Percentiles rank a stretch among this genome's conserved stretches.
phyloP scores from a whole-genome alignment of 2,113 vertebrate genomes.

The Alosa alosa region DNA sequence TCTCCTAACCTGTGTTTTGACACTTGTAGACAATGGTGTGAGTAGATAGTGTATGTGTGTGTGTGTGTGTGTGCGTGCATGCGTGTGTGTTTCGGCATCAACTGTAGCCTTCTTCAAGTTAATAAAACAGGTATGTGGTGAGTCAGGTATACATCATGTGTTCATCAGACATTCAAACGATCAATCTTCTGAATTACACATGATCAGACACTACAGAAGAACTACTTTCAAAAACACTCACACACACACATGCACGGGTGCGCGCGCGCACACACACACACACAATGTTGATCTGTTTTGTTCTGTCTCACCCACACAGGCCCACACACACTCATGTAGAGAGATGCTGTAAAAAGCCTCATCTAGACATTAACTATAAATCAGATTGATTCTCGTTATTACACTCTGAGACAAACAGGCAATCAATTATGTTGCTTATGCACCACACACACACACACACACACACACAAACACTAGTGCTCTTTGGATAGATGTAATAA shows the following conservation, averaged over 20 bases:
- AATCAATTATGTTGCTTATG: slow-evolving; percentile 50
- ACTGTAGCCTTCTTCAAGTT: too few species aligned
- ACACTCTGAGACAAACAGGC: slow-evolving; percentile 73
- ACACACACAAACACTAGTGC: background rate
- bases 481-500: too few species aligned
- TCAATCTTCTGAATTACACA: too few species aligned
- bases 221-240: too few species aligned
- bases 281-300: too few species aligned
- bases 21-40: background rate
- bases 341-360: slow-evolving; percentile 65
- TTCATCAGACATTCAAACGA: slow-evolving; percentile 52
- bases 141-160: background rate
- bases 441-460: background rate
- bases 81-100: too few species aligned
- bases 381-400: slow-evolving; percentile 82
- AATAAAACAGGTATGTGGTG: too few species aligned
- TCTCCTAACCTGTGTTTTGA: background rate
- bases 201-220: too few species aligned
- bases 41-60: background rate
- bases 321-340: background rate
- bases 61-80: background rate
- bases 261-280: too few species aligned
- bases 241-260: too few species aligned
- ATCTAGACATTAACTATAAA: slow-evolving; percentile 77
- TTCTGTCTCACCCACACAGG: too few species aligned